phyloP scores from a whole-genome alignment of 2,113 vertebrate genomes.

The Indri indri region DNA sequence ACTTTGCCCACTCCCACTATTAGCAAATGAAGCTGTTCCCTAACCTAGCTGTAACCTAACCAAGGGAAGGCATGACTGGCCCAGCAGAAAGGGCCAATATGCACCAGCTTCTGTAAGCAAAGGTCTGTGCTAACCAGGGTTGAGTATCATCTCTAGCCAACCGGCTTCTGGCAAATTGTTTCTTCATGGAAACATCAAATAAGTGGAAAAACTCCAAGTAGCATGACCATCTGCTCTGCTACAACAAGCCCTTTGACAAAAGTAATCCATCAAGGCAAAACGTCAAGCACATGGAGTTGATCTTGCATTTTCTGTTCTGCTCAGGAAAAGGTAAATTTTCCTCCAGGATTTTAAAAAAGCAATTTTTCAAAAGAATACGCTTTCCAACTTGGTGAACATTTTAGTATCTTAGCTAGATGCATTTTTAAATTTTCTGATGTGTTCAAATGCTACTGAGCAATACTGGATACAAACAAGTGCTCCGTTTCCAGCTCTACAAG shows the following conservation, averaged over 20 bases:
- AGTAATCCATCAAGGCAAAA: slow-evolving; percentile 16
- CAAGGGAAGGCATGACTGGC: fast-evolving
- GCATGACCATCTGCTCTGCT: neutral
- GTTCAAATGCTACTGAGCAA: neutral
- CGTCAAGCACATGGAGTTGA: neutral
- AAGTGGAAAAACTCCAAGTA: slow-evolving; percentile 58
- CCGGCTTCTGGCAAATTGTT: slow-evolving; percentile 48
- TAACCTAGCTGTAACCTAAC: too few relatives aligned
- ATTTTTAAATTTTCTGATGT: neutral
- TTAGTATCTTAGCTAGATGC: neutral
- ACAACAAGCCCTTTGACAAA: neutral
- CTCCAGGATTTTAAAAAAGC: neutral
- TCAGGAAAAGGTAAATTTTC: slow-evolving; percentile 38
- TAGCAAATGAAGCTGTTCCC: neutral
- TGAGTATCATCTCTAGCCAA: neutral
- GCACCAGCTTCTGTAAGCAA: neutral
- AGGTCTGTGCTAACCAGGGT: neutral
- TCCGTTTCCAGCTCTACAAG: neutral
- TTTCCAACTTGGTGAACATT: neutral
- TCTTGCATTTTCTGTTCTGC: neutral
- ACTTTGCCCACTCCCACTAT: neutral
- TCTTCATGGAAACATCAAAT: slow-evolving; percentile 60
- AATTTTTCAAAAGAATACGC: neutral
- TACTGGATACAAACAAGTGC: neutral
- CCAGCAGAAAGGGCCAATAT: neutral